Evolutionary conservation across 2,797 vertebrate genomes (phyloP).

Genomic region (Rhinogobio ventralis): DNA sequence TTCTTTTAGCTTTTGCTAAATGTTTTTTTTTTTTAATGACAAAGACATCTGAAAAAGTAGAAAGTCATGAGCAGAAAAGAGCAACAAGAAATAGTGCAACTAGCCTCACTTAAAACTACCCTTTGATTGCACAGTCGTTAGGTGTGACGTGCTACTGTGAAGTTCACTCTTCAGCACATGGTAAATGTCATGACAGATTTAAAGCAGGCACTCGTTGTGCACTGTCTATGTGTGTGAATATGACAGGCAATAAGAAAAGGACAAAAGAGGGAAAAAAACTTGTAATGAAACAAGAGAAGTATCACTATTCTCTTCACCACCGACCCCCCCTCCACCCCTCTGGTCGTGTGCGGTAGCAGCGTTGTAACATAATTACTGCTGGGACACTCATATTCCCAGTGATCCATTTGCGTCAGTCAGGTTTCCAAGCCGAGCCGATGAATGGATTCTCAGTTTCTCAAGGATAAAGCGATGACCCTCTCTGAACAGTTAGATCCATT

Average conservation of each 20-base stretch:
- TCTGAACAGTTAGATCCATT: constrained; percentile 81
- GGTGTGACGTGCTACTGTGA: constrained; percentile 42
- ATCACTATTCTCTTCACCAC: constrained; percentile 62
- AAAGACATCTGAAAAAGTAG: background rate
- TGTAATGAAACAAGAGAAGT: constrained; percentile 73
- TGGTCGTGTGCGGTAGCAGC: constrained; percentile 78
- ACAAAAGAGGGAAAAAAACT: constrained; percentile 70
- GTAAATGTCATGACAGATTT: constrained; percentile 67
- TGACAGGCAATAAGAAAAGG: constrained; percentile 57
- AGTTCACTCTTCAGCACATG: constrained; percentile 49
- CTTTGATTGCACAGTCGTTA: constrained; percentile 36
- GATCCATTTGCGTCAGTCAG: constrained; percentile 87
- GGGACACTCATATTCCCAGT: constrained; percentile 86
- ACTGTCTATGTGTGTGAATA: constrained; percentile 42
- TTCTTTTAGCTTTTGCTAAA: constrained; percentile 48
- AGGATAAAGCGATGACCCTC: constrained; percentile 87
- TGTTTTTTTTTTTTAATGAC: constrained; percentile 12
- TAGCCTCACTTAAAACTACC: constrained; percentile 12
- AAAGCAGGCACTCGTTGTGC: constrained; percentile 64
- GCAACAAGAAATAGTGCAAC: constrained; percentile 6
- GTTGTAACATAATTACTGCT: constrained; percentile 87
- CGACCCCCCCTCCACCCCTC: constrained; percentile 70
- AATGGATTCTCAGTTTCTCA: constrained; percentile 87
- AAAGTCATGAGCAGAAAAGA: background rate
- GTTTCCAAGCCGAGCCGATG: constrained; percentile 81